These are phyloP conservation scores for Anas bernieri DNA, from an alignment of 2,797 vertebrate genomes.

Conservation along the genomic window DNA sequence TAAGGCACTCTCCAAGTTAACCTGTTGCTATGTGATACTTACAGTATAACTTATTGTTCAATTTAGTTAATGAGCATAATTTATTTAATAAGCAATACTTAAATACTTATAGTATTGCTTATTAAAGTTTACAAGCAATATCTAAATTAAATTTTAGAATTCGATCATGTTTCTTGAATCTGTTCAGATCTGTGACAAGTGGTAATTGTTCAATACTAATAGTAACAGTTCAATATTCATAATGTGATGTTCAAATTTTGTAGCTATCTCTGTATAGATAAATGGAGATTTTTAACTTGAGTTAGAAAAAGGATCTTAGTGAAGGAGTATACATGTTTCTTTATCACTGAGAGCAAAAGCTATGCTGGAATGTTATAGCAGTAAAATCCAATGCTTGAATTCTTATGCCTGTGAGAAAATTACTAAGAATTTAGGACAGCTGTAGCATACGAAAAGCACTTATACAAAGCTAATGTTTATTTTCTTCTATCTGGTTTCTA, in stretches of 20 bases:
- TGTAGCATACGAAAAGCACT: background rate
- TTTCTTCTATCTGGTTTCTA: slow-evolving; percentile 63
- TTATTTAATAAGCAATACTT: background rate
- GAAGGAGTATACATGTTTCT: background rate
- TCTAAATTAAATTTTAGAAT: background rate
- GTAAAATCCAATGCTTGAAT: background rate
- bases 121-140: background rate
- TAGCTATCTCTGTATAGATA: background rate
- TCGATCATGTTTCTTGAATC: background rate
- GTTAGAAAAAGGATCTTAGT: background rate
- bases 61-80: too few relatives aligned
- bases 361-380: background rate
- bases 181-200: background rate
- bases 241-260: too few relatives aligned
- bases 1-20: background rate
- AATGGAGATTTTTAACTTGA: background rate
- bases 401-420: background rate
- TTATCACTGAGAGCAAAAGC: background rate
- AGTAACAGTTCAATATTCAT: background rate
- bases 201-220: too few relatives aligned
- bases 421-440: accelerated
- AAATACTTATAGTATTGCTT: background rate
- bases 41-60: too few relatives aligned
- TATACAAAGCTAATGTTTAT: background rate
- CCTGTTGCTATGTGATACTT: background rate